Evolutionary conservation across 2,113 vertebrate genomes (phyloP).

Genomic region (Festucalex cinctus): DNA sequence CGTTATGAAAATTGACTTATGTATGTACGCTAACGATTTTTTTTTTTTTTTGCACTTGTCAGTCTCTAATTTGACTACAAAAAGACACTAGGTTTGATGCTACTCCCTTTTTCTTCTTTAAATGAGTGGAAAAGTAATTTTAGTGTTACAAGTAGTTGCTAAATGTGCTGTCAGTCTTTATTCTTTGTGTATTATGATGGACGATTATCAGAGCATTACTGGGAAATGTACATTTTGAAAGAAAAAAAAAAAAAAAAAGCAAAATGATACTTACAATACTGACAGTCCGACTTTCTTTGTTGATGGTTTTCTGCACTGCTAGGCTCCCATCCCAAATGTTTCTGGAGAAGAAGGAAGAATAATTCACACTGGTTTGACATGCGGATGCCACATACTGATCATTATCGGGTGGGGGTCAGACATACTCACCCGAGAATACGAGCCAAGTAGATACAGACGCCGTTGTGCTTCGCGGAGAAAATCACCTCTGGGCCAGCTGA

Average conservation of each 20-base stretch:
- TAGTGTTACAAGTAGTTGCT: no score
- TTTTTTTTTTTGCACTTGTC: no score
- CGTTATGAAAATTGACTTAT: no score
- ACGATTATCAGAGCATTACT: no score
- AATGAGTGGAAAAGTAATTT: no score
- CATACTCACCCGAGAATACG: constrained; percentile 88
- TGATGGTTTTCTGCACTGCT: constrained; percentile 84
- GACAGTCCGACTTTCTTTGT: constrained; percentile 81
- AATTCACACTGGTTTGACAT: neutral
- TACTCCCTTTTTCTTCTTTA: no score
- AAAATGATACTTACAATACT: constrained; percentile 77
- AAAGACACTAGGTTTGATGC: no score
- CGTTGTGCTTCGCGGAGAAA: constrained; percentile 96
- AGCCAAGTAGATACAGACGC: constrained; percentile 91
- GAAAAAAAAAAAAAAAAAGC: neutral
- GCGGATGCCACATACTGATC: neutral
- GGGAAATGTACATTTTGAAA: neutral
- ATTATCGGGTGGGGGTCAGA: neutral
- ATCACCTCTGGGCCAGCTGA: constrained; percentile 85
- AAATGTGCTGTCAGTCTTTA: no score
- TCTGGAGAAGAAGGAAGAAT: constrained; percentile 51
- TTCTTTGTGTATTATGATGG: no score
- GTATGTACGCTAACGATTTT: no score
- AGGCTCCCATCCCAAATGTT: constrained; percentile 97
- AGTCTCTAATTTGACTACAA: no score